Evolutionary conservation across 2,888 invertebrate genomes (phyloP), one percentile per base, ranked within the genome.

Genomic region (Globia sparganii): DNA sequence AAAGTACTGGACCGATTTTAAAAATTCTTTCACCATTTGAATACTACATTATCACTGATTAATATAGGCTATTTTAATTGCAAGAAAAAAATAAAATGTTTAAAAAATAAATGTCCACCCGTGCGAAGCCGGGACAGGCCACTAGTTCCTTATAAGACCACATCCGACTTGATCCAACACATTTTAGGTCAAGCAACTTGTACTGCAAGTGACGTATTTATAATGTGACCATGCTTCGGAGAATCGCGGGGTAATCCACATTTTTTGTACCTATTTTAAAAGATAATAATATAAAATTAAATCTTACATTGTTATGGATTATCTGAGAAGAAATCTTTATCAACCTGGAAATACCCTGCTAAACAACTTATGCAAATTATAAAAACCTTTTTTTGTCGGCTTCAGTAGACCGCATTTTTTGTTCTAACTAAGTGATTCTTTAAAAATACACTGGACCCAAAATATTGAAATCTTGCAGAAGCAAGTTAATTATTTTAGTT

Each of bases 181-280:
- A 49, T 65, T 68, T 80, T 72, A 84, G 56, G 80, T 72, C 72
- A 69, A 72, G 31, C 65, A 79, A 70, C 58, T 84, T 70, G 9
- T 25, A n/a, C 18, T 21, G n/a, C 62, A 40, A 70, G 15, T 66
- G 65, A 74, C 58, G 61, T 56, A 58, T 71, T 58, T 49, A 53
- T 70, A 59, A 21, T 46, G 67, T 59, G 53, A 62, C 81, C 71
- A 85, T 25, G 64, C 49, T 28, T 59, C 46, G 34, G 40, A 40
- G 21, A 64, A 71, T 37, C 11, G 13, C 8, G 59, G 59, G 74
- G 80, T 46, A 81, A 61, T 53, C 66, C 62, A 25, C 28, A 18
- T 71, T 61, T 83, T 79, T 79, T 65, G 25, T 8, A 37, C 3
- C 25, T 1, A 11, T 46, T 69, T n/a, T 21, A 28, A 49, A 68